Evolutionary conservation across 2,797 vertebrate genomes (phyloP).

Genomic region (Podarcis siculus): DNA sequence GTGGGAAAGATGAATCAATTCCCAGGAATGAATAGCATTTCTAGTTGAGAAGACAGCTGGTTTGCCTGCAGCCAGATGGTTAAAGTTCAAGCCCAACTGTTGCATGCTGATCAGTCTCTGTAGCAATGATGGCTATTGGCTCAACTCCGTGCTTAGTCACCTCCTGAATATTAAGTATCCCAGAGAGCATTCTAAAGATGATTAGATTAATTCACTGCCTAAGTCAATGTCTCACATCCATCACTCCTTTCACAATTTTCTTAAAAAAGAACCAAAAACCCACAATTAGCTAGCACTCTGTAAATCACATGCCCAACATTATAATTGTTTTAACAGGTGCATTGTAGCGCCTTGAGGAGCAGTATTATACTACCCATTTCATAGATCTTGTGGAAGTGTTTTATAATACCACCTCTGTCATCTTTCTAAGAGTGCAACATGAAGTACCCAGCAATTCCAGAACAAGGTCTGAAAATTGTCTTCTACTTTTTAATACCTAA

Average conservation of each 20-base stretch:
- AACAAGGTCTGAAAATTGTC: not conserved
- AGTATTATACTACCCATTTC: not conserved
- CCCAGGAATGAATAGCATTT: slow-evolving; percentile 60
- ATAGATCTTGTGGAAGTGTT: not conserved
- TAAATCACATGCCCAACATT: not conserved
- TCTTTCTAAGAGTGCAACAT: not conserved
- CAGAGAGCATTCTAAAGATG: slow-evolving; percentile 37
- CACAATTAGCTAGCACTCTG: not conserved
- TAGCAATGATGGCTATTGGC: slow-evolving; percentile 53
- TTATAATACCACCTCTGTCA: not conserved
- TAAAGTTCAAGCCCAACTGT: slow-evolving; percentile 67
- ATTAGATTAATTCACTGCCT: slow-evolving; percentile 40
- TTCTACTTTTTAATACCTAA: not conserved
- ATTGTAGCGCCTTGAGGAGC: not conserved
- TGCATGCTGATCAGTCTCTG: slow-evolving; percentile 59
- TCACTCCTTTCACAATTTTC: not conserved
- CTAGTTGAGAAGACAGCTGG: slow-evolving; percentile 68
- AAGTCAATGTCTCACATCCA: slow-evolving; percentile 14
- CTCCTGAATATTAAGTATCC: slow-evolving; percentile 1
- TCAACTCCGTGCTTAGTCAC: slow-evolving; percentile 45
- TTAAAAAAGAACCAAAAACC: not conserved
- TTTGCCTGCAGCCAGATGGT: slow-evolving; percentile 67
- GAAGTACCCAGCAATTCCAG: not conserved
- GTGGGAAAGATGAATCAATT: slow-evolving; percentile 60
- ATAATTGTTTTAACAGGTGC: not conserved